Base-by-base conservation (phyloP, 2,888 invertebrate species). In the Acrobasis consociella region DNA sequence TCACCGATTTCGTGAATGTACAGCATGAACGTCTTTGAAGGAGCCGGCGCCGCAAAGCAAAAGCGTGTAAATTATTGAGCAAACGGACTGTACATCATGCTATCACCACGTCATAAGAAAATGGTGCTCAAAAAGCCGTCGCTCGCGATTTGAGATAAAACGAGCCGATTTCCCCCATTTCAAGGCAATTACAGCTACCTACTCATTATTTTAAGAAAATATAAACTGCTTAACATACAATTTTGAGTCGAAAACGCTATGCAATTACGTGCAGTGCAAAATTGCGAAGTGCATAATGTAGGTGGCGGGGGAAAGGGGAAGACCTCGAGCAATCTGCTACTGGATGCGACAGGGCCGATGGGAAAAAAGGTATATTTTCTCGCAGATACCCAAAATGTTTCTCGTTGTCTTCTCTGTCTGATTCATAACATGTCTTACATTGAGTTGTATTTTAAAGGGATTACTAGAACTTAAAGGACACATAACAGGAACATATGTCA, bases 191-290 rank as follows among this genome's bases (percentile, higher is more conserved):
- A 82, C 77, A 68, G 69, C 66, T 69, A 79, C 72, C 80, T 79
- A 82, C 83, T 85, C 82, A 86, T 87, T 87, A 87, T 85, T 86
- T 86, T 82, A 83, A 84, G 83, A 81, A 81, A 83, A 79, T 81
- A 81, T 83, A 81, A 80, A 80, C 80, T 82, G 76, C 77, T 83
- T 87, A 86, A 83, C 82, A 83, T 81, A 84, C 85, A 82, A 83
- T 81, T 85, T 85, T 80, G 76, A 80, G 78, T 73, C 74, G 77
- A 82, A 81, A 84, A 80, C 76, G 80, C 83, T 77, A 77, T 78
- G 82, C 81, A 88, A 90, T 89, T 89, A 88, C 80, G 71, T 69
- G 73, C 73, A 66, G 72, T 78, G 78, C 82, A 75, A 85, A 88
- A 87, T 87, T 86, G 84, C 83, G 68, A 82, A 78, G 78, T 79